A percentile compares a stretch with the other conserved stretches of the same genome.
Conservation (phyloP, 2,888 invertebrate species). For the Prenolepis imparis region DNA sequence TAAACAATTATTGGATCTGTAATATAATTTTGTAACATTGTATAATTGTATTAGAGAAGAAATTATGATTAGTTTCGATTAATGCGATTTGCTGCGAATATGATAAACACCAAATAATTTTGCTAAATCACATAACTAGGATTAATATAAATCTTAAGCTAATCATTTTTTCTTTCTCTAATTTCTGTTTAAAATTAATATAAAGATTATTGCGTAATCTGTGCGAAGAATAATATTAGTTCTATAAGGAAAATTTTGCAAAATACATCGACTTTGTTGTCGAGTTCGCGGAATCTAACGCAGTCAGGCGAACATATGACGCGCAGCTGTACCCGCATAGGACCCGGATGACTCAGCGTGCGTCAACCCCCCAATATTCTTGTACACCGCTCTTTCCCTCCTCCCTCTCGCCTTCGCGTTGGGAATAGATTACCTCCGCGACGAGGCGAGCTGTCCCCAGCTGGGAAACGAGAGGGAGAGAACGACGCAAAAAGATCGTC, state of each 20-base stretch:
- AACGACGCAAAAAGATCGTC: slow-evolving; percentile 16
- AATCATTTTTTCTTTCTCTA: too few species aligned
- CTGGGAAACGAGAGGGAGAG: neutral
- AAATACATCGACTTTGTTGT: neutral
- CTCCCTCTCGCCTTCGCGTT: slow-evolving; percentile 9
- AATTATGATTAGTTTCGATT: neutral
- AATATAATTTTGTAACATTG: neutral
- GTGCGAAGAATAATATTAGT: neutral
- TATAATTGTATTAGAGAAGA: neutral
- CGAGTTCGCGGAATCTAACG: slow-evolving; percentile 37
- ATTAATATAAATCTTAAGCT: too few species aligned
- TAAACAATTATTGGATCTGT: neutral
- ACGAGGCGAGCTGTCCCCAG: slow-evolving; percentile 38
- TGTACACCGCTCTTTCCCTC: neutral
- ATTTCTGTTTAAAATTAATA: neutral
- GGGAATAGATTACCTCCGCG: slow-evolving; percentile 56
- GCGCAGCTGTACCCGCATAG: slow-evolving; percentile 67
- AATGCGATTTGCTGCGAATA: neutral
- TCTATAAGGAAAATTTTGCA: neutral
- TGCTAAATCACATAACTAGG: too few species aligned
- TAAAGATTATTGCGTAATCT: neutral
- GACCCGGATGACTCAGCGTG: slow-evolving; percentile 63
- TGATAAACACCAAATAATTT: neutral
- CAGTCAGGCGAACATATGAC: slow-evolving; percentile 66
- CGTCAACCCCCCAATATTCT: slow-evolving; percentile 67